phyloP scores from a whole-genome alignment of 2,797 vertebrate genomes.

The Coreius guichenoti region DNA sequence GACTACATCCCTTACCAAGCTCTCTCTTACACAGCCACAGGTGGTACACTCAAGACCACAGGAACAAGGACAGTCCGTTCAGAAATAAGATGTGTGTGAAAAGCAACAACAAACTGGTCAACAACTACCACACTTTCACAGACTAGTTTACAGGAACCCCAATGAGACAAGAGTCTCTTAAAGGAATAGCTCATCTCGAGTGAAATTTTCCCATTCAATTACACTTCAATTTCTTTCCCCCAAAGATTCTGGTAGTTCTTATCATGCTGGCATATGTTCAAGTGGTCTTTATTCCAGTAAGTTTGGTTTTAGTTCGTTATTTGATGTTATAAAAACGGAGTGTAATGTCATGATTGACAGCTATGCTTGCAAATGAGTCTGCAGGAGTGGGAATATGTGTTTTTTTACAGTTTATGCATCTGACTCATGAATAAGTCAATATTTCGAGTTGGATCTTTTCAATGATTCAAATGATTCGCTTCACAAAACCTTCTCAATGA shows the following conservation, averaged over 20 bases:
- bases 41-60: slow-evolving; percentile 35
- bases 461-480: background rate
- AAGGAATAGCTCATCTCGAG: background rate
- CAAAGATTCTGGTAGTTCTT: background rate
- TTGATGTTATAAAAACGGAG: background rate
- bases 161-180: slow-evolving; percentile 34
- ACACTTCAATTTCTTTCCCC: too few relatives aligned
- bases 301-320: background rate
- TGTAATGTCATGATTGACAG: background rate
- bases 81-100: slow-evolving; percentile 46
- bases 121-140: slow-evolving; percentile 29
- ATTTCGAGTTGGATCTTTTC: background rate
- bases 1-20: slow-evolving; percentile 35
- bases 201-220: background rate
- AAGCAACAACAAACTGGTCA: slow-evolving; percentile 40
- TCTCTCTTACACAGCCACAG: slow-evolving; percentile 37
- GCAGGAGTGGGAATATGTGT: too few relatives aligned
- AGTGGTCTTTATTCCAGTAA: background rate
- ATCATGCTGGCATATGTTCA: background rate
- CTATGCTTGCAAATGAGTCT: too few relatives aligned
- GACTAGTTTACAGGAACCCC: slow-evolving; percentile 36
- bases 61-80: slow-evolving; percentile 33
- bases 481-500: background rate
- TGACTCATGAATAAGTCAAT: background rate
- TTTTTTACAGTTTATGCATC: background rate